phyloP scores from a whole-genome alignment of 2,888 invertebrate genomes.

The Cephus sareptanus region DNA sequence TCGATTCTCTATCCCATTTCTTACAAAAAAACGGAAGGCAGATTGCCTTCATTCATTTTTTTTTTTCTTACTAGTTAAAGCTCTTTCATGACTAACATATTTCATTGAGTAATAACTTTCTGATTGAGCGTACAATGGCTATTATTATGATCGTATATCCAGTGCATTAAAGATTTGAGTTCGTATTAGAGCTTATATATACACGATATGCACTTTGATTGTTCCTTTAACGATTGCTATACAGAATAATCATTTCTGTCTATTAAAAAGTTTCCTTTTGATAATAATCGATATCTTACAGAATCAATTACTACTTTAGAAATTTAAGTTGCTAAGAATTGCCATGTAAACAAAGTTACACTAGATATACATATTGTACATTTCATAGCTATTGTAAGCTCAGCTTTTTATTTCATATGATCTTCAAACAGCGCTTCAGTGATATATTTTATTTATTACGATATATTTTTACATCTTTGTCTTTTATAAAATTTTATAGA shows the following conservation, averaged over 20 bases:
- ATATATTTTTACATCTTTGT: not conserved
- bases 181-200: no score
- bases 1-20: not conserved
- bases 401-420: slow-evolving; percentile 28
- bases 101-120: slow-evolving; percentile 20
- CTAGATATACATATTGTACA: slow-evolving; percentile 17
- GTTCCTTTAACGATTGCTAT: no score
- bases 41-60: not conserved
- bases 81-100: not conserved
- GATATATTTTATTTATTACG: slow-evolving; percentile 25
- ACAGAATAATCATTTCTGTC: no score
- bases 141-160: slow-evolving; percentile 13
- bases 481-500: not conserved
- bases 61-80: not conserved
- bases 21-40: not conserved
- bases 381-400: slow-evolving; percentile 49
- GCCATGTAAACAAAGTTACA: not conserved
- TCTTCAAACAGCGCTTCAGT: slow-evolving; percentile 14
- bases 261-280: no score
- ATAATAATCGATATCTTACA: no score
- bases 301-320: no score
- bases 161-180: no score
- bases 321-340: not conserved
- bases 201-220: no score
- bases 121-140: slow-evolving; percentile 52